These are phyloP conservation scores for Sisyra nigra DNA, from an alignment of 2,888 invertebrate species.

Conservation along the genomic window DNA sequence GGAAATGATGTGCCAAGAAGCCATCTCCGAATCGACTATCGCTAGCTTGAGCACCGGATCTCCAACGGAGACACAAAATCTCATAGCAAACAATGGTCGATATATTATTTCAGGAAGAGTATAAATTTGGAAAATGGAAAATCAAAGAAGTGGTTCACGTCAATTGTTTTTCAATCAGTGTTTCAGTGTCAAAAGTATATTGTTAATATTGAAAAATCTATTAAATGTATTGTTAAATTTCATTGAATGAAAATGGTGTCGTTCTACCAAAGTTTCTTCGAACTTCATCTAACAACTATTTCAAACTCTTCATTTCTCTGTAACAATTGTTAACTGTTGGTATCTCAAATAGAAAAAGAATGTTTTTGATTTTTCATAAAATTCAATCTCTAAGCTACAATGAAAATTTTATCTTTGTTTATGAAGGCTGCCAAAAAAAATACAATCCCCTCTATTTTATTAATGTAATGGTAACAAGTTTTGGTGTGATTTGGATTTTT, in stretches of 20 bases:
- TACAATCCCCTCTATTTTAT: too few relatives aligned
- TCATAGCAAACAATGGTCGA: conserved; percentile 30
- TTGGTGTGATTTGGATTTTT: too few relatives aligned
- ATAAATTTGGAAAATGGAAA: not conserved
- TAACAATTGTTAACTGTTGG: too few relatives aligned
- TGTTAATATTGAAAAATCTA: not conserved
- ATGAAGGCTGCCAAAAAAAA: too few relatives aligned
- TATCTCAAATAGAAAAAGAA: too few relatives aligned
- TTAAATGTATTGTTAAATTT: not conserved
- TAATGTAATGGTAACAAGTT: too few relatives aligned
- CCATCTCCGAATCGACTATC: conserved; percentile 36
- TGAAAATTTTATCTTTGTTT: too few relatives aligned
- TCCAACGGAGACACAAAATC: conserved; percentile 50
- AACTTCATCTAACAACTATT: too few relatives aligned
- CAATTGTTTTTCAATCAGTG: not conserved
- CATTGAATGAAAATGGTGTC: not conserved
- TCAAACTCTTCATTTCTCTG: too few relatives aligned
- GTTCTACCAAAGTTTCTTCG: not conserved
- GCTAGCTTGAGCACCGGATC: conserved; percentile 46
- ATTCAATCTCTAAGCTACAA: too few relatives aligned
- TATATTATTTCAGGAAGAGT: conserved; percentile 1
- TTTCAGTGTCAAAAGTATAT: not conserved
- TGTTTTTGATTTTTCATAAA: too few relatives aligned
- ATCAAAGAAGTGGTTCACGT: not conserved
- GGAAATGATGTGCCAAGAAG: conserved; percentile 15